Percentiles rank a stretch among this genome's conserved stretches.
phyloP scores from a whole-genome alignment of 2,797 vertebrate genomes.

The Mormyrus hasselquistii region DNA sequence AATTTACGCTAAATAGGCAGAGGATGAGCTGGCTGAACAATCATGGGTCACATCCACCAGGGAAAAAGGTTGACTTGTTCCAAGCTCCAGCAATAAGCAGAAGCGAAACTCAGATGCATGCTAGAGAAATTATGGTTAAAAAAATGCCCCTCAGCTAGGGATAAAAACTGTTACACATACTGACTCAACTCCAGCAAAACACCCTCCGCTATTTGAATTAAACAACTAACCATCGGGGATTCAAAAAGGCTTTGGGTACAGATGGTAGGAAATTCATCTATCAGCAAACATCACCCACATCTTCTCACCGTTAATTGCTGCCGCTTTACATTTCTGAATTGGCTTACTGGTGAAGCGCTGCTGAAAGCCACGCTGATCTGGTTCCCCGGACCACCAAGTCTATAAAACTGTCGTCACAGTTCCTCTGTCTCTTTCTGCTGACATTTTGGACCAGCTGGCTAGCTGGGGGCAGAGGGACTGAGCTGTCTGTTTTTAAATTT shows the following conservation, averaged over 20 bases:
- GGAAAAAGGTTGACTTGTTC: neutral
- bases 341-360: neutral
- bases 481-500: conserved; percentile 55
- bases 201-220: neutral
- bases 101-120: neutral
- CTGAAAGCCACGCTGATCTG: neutral
- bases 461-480: neutral
- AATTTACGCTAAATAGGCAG: neutral
- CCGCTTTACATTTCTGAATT: neutral
- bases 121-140: neutral
- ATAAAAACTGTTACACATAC: neutral
- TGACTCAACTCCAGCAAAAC: neutral
- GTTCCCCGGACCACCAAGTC: neutral
- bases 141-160: neutral
- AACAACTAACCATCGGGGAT: neutral
- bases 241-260: neutral
- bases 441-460: neutral
- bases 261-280: neutral
- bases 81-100: neutral
- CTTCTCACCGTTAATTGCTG: neutral
- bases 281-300: neutral
- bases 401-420: neutral
- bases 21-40: neutral
- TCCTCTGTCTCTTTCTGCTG: neutral
- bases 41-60: neutral